A percentile compares a stretch with the other conserved stretches of the same genome.
Evolutionary conservation across 2,797 vertebrate species (phyloP).

Genomic region (Arremon brunneinucha): DNA sequence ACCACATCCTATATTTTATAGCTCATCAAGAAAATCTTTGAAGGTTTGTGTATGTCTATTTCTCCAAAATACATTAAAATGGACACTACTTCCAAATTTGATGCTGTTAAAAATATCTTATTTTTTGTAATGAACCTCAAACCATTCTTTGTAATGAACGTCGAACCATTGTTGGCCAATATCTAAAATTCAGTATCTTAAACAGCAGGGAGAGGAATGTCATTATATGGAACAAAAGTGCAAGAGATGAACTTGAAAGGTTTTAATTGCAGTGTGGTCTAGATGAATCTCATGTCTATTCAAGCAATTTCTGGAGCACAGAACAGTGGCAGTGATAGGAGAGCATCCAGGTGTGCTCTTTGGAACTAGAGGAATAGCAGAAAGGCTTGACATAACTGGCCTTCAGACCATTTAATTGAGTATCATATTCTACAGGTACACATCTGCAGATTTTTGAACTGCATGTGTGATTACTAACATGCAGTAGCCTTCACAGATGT

Average conservation of each 20-base stretch:
- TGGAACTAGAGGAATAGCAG: background rate
- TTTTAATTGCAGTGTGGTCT: background rate
- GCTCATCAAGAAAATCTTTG: background rate
- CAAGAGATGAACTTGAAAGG: background rate
- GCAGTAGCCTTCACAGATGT: conserved; percentile 5
- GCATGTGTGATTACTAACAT: background rate
- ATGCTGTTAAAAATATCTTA: background rate
- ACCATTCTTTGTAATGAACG: background rate
- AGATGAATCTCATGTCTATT: background rate
- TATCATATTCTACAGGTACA: background rate
- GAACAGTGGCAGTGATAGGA: background rate
- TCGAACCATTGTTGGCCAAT: background rate
- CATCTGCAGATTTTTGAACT: background rate
- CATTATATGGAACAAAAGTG: background rate
- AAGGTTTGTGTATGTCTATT: fast-evolving
- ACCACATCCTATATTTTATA: background rate
- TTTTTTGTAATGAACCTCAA: background rate
- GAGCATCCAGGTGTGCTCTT: background rate
- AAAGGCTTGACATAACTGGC: background rate
- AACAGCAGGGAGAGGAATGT: background rate
- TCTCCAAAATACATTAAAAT: background rate
- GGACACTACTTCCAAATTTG: background rate
- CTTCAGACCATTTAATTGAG: background rate
- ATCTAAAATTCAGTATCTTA: background rate
- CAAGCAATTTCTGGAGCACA: background rate